Base-by-base conservation (phyloP, 2,797 vertebrate species). In the Sylvilagus floridanus region DNA sequence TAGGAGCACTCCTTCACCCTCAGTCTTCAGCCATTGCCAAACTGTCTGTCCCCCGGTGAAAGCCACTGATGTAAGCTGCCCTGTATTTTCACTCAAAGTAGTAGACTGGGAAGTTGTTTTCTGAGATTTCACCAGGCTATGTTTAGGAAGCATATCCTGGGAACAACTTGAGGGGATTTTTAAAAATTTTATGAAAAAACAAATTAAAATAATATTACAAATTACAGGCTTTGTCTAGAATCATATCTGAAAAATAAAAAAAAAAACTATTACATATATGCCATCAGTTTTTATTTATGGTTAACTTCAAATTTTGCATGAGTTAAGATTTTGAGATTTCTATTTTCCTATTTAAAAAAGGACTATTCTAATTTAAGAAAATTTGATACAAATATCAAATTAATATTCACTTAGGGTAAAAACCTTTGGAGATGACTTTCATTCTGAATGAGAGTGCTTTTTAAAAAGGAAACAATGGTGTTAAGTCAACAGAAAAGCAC, bases 291-390 rank as follows among this genome's bases (percentile, higher is more conserved):
- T 91, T 30, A 82, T 71, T 78, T 82, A 73, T 54, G 68, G 9
- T 90, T 78, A 78, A 84, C 32, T 63, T 91, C 19, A 78, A 71
- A 94, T 63, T 78, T 69, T 92, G 24, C 60, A 92, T 68, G 28
- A 94, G 35, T 88, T 66, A 76, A 90, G 21, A 57, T 91, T 76
- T 93, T 92, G 63, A 83, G 65, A 88, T 82, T 63, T 8, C 16
- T 84, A 84, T 63, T 92, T 83, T 84, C 68, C 81, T 82, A 57
- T 93, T 73, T 37, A 60, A 92, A 79, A 85, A 92, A 81, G 22
- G 24, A 77, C 35, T 66, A 88, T 42, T 93, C 32, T 66, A 17
- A 95, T 90, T 86, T 63, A 93, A 84, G 87, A 95, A 89, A 84
- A 92, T 69, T 37, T 95, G 60, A 94, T 81, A 78, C 32, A 90